Evolutionary conservation across 2,797 vertebrate species (phyloP).

Genomic region (Acipenser ruthenus): DNA sequence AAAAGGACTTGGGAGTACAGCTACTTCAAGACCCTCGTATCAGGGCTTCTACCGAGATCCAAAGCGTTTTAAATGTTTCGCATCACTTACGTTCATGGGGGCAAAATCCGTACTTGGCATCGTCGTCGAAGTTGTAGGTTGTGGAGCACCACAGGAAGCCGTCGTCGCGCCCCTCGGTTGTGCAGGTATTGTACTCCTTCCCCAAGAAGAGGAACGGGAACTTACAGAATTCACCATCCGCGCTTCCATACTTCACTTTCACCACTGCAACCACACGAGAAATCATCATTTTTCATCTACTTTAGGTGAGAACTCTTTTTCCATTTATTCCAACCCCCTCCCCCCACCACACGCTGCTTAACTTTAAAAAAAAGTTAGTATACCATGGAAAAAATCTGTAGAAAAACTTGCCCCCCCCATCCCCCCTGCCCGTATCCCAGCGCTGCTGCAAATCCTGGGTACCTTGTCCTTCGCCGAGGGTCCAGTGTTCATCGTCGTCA

Average conservation of each 20-base stretch:
- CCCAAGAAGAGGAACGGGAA: slow-evolving; percentile 91
- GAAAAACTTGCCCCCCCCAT: no score
- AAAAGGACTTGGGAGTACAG: no score
- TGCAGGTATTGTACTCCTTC: slow-evolving; percentile 87
- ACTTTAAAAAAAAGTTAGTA: no score
- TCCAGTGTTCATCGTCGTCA: slow-evolving; percentile 97
- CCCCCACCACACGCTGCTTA: no score
- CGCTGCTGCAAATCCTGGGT: slow-evolving; percentile 11
- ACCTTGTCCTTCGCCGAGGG: slow-evolving; percentile 95
- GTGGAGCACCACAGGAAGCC: slow-evolving; percentile 97
- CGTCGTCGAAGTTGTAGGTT: slow-evolving; percentile 84
- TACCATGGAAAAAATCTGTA: no score
- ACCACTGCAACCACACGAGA: slow-evolving; percentile 64
- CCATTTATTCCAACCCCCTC: no score
- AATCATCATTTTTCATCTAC: no score
- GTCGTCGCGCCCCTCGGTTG: slow-evolving; percentile 78
- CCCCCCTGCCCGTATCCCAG: no score
- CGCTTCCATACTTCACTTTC: slow-evolving; percentile 90
- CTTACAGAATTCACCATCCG: slow-evolving; percentile 92
- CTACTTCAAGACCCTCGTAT: no score
- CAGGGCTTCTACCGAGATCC: no score
- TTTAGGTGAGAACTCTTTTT: no score
- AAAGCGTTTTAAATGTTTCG: no score
- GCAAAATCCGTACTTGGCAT: slow-evolving; percentile 94
- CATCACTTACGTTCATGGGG: slow-evolving; percentile 86